These are phyloP conservation scores for Lates calcarifer DNA, from an alignment of 2,113 vertebrate genomes.

Conservation along the genomic window DNA sequence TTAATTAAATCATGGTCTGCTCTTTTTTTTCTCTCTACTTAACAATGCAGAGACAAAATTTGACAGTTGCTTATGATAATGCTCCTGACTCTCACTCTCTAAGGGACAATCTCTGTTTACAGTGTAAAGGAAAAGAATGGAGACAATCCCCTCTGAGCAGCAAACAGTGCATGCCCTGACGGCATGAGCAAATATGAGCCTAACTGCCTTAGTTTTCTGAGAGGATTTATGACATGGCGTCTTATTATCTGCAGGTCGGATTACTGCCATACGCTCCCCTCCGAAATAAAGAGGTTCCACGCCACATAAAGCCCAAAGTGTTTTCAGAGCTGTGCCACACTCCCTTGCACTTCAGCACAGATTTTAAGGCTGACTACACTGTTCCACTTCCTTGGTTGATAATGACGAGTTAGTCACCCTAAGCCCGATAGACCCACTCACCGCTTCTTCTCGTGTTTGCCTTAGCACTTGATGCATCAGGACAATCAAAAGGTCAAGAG, in stretches of 20 bases:
- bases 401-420: constrained; percentile 54
- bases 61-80: constrained; percentile 77
- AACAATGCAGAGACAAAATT: constrained; percentile 70
- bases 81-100: constrained; percentile 62
- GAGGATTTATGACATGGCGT: constrained; percentile 72
- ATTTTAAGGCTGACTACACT: constrained; percentile 63
- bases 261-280: constrained; percentile 64
- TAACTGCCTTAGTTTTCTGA: constrained; percentile 71
- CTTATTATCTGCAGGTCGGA: constrained; percentile 75
- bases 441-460: constrained; percentile 50
- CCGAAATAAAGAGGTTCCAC: constrained; percentile 68
- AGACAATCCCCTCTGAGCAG: constrained; percentile 62
- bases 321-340: constrained; percentile 56
- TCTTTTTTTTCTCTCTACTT: constrained; percentile 42
- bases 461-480: constrained; percentile 52
- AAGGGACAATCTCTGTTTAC: constrained; percentile 72
- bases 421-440: constrained; percentile 38
- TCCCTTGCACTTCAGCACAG: constrained; percentile 43
- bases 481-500: constrained; percentile 74
- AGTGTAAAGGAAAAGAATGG: constrained; percentile 36
- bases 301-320: constrained; percentile 75
- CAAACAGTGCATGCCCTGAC: constrained; percentile 65
- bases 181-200: constrained; percentile 70
- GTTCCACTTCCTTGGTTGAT: constrained; percentile 56
- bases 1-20: constrained; percentile 73